phyloP scores from a whole-genome alignment of 2,113 vertebrate species.

The Nycticebus coucang region DNA sequence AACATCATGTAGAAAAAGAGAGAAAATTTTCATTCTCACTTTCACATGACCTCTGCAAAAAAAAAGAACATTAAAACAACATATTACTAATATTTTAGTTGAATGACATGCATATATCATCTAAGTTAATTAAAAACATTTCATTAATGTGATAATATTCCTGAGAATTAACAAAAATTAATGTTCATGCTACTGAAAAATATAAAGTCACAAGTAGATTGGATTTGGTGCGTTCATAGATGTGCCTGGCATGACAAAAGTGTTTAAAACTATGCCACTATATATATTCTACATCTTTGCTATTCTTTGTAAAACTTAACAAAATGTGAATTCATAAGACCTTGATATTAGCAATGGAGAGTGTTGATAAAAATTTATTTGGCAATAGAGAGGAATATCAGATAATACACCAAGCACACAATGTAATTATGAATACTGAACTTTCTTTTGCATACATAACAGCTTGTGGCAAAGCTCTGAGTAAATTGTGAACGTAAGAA shows the following conservation, averaged over 20 bases:
- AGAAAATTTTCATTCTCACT: slow-evolving; percentile 55
- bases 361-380: slow-evolving; percentile 47
- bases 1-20: slow-evolving; percentile 3
- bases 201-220: slow-evolving; percentile 51
- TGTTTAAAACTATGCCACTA: not conserved
- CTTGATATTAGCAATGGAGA: slow-evolving; percentile 44
- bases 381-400: slow-evolving; percentile 9
- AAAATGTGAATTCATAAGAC: slow-evolving; percentile 8
- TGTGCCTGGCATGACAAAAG: not conserved
- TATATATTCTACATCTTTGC: not conserved
- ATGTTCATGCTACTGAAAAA: slow-evolving; percentile 53
- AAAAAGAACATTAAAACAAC: slow-evolving; percentile 54
- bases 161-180: slow-evolving; percentile 64
- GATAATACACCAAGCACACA: slow-evolving; percentile 12
- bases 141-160: slow-evolving; percentile 37
- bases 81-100: slow-evolving; percentile 60
- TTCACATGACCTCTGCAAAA: slow-evolving; percentile 49
- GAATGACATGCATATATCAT: slow-evolving; percentile 56
- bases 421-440: slow-evolving; percentile 68
- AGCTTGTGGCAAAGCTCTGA: slow-evolving; percentile 56
- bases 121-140: slow-evolving; percentile 61
- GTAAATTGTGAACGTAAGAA: slow-evolving; percentile 56
- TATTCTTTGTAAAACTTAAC: slow-evolving; percentile 11
- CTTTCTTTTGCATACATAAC: slow-evolving; percentile 38
- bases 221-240: slow-evolving; percentile 5